Percentiles rank a stretch among this genome's conserved stretches.
These are phyloP conservation scores for Drosophila mayaguana DNA, from an alignment of 2,888 invertebrate species.

Conservation along the genomic window DNA sequence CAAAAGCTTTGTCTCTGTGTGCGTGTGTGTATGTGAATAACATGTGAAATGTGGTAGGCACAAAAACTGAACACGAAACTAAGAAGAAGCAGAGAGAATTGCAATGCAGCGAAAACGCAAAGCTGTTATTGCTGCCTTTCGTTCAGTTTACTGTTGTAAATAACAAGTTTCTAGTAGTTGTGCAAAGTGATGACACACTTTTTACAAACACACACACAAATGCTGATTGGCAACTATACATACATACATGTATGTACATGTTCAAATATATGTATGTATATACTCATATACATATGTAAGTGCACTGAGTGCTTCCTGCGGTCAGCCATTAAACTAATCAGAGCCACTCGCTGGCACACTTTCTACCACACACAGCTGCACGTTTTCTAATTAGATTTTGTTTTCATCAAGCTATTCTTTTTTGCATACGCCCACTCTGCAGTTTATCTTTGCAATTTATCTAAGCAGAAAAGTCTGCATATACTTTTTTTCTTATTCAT, in stretches of 20 bases:
- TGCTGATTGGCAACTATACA: slow-evolving; percentile 30
- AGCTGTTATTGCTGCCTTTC: slow-evolving; percentile 34
- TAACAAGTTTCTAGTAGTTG: slow-evolving; percentile 75
- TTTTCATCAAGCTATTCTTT: slow-evolving; percentile 33
- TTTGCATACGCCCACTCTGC: slow-evolving; percentile 51
- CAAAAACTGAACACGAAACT: slow-evolving; percentile 35
- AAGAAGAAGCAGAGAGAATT: slow-evolving; percentile 36
- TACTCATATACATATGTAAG: neutral
- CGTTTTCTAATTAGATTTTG: slow-evolving; percentile 71
- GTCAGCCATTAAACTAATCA: slow-evolving; percentile 40
- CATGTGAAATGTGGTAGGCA: slow-evolving; percentile 45
- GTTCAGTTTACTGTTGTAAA: slow-evolving; percentile 55
- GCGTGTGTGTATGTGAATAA: slow-evolving; percentile 19
- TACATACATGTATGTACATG: neutral
- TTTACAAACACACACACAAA: slow-evolving; percentile 37
- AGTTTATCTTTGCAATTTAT: slow-evolving; percentile 72
- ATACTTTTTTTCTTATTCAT: slow-evolving; percentile 17
- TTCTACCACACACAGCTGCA: slow-evolving; percentile 47
- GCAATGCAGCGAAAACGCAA: slow-evolving; percentile 36
- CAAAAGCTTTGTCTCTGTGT: slow-evolving; percentile 40
- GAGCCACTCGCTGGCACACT: slow-evolving; percentile 41
- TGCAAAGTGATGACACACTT: slow-evolving; percentile 75
- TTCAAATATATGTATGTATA: neutral
- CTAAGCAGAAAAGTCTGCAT: slow-evolving; percentile 55
- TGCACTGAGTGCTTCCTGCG: slow-evolving; percentile 45